phyloP scores from a whole-genome alignment of 2,797 vertebrate species.

The Botia kubotai region DNA sequence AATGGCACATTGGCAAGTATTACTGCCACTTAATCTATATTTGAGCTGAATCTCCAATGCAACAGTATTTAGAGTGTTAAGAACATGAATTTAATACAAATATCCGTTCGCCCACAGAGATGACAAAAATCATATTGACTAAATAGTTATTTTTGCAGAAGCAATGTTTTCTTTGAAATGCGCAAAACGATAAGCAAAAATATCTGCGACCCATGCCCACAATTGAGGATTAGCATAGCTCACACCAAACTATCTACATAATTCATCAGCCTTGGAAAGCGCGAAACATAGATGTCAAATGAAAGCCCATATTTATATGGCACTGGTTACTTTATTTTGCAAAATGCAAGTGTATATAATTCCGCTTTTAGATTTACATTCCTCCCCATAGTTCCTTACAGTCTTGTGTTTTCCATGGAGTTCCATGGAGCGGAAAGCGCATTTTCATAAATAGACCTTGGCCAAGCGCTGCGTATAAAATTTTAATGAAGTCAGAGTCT shows the following conservation, averaged over 20 bases:
- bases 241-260: conserved; percentile 51
- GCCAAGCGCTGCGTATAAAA: conserved; percentile 90
- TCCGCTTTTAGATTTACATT: conserved; percentile 73
- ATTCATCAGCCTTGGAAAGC: conserved; percentile 54
- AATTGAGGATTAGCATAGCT: conserved; percentile 59
- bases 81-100: conserved; percentile 24
- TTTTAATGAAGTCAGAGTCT: conserved; percentile 93
- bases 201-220: neutral
- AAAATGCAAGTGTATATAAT: conserved; percentile 64
- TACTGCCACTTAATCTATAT: conserved; percentile 20
- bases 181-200: conserved; percentile 4
- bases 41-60: conserved; percentile 16
- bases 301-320: conserved; percentile 25
- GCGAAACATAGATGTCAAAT: conserved; percentile 56
- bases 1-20: neutral
- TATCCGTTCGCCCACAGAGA: conserved; percentile 3
- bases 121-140: neutral
- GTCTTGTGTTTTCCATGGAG: conserved; percentile 84
- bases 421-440: conserved; percentile 87
- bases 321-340: conserved; percentile 57
- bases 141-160: neutral
- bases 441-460: conserved; percentile 99
- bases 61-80: conserved; percentile 36
- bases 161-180: neutral
- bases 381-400: conserved; percentile 75